A percentile compares a stretch with the other conserved stretches of the same genome.
phyloP scores from a whole-genome alignment of 2,888 invertebrate species.

The Acanthosepion pharaonis region DNA sequence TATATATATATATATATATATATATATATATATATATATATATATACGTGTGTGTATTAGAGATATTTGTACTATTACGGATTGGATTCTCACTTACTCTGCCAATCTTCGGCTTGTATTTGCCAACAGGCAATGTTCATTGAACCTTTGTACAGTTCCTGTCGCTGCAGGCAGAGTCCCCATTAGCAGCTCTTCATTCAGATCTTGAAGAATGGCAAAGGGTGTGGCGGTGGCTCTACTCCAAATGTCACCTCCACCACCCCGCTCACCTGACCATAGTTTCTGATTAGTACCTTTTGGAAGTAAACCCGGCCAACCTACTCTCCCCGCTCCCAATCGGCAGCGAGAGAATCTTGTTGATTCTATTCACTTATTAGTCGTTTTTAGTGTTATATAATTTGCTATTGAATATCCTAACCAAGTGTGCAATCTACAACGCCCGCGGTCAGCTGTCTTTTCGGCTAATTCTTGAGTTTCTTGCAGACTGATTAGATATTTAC shows the following conservation, averaged over 20 bases:
- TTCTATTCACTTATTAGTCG: background rate
- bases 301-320: background rate
- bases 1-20: too few relatives aligned
- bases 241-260: background rate
- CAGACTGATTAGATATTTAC: background rate
- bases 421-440: background rate
- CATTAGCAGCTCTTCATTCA: constrained; percentile 15
- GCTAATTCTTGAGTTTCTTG: background rate
- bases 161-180: background rate
- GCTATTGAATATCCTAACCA: background rate
- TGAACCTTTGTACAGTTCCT: background rate
- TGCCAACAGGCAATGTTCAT: constrained; percentile 33
- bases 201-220: background rate
- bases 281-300: constrained; percentile 13
- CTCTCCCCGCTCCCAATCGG: too few relatives aligned
- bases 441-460: background rate
- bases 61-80: too few relatives aligned
- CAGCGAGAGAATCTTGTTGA: background rate
- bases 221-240: background rate
- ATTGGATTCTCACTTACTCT: background rate
- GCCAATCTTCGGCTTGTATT: background rate
- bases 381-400: constrained; percentile 18
- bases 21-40: too few relatives aligned
- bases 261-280: background rate
- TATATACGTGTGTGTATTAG: too few relatives aligned